phyloP scores from a whole-genome alignment of 2,113 vertebrate genomes.

The Lophochroa leadbeateri region DNA sequence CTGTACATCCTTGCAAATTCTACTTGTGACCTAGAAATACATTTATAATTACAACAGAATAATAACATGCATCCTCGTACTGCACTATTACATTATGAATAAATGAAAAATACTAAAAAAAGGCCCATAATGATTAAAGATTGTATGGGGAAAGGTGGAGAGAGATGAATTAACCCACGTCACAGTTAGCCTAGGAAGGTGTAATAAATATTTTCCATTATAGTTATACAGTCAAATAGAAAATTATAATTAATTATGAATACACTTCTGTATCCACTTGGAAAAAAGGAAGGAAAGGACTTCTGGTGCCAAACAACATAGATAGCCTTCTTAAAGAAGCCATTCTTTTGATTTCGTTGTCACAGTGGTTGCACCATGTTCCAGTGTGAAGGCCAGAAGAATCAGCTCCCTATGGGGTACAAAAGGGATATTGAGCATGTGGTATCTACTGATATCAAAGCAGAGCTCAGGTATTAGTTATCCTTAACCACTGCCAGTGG shows the following conservation, averaged over 20 bases:
- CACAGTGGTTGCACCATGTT: background rate
- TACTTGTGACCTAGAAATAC: background rate
- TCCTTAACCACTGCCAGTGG: background rate
- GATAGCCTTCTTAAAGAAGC: background rate
- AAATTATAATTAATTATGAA: background rate
- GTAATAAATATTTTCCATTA: background rate
- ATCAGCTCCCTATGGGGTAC: background rate
- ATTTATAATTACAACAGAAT: background rate
- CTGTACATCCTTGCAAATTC: background rate
- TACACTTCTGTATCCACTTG: background rate
- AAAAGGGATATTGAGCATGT: background rate
- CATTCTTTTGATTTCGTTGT: background rate
- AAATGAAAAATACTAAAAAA: background rate
- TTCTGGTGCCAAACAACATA: background rate
- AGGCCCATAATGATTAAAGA: background rate
- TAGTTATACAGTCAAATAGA: background rate
- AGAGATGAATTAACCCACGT: background rate
- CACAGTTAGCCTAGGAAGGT: background rate
- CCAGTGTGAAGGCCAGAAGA: accelerated
- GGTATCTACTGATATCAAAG: background rate
- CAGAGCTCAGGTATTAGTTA: background rate
- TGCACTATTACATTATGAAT: background rate
- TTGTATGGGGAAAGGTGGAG: background rate
- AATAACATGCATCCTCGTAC: background rate
- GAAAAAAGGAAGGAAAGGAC: background rate